Conservation (phyloP, 2,797 vertebrate genomes). For the Eutrigla gurnardus region DNA sequence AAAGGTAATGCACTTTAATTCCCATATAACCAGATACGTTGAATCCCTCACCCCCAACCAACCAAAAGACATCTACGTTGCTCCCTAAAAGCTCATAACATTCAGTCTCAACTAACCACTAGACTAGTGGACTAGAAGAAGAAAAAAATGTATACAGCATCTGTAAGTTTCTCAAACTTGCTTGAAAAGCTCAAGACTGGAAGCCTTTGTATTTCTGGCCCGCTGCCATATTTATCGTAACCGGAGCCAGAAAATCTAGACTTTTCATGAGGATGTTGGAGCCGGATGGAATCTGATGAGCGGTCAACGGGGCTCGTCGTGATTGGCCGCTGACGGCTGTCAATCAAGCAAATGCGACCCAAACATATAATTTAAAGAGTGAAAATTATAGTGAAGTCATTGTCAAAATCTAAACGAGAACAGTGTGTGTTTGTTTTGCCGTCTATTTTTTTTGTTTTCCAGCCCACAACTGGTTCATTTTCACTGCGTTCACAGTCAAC, state of each 20-base stretch:
- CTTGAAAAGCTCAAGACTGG: neutral
- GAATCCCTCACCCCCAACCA: no score
- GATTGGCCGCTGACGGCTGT: slow-evolving; percentile 2
- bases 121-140: neutral
- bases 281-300: slow-evolving; percentile 1
- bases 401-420: neutral
- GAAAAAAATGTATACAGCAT: slow-evolving; percentile 3
- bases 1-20: no score
- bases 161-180: neutral
- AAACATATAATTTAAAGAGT: neutral
- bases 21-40: no score
- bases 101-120: slow-evolving; percentile 1
- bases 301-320: neutral
- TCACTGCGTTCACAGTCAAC: neutral
- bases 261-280: neutral
- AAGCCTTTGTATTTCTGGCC: slow-evolving; percentile 1
- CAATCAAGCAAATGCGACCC: slow-evolving; percentile 14
- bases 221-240: slow-evolving; percentile 3
- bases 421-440: neutral
- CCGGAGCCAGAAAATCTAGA: neutral
- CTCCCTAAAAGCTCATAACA: neutral
- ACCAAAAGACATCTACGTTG: neutral
- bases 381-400: neutral
- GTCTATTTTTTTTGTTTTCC: neutral
- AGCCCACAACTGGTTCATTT: neutral